Conservation (phyloP, 2,888 invertebrate genomes). For the Pantelozetes paolii region DNA sequence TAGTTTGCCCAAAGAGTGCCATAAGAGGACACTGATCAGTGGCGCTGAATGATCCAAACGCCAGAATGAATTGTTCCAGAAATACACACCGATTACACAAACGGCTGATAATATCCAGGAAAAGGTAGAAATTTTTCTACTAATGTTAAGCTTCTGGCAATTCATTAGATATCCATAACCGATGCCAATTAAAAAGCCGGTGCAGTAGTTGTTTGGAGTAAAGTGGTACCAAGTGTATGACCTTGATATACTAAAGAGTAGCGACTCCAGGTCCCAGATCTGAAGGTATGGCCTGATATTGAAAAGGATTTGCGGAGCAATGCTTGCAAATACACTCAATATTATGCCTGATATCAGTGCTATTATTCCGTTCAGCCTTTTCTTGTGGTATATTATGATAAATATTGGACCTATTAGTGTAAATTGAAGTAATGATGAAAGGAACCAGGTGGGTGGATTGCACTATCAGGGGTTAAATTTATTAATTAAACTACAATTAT, state of each 20-base stretch:
- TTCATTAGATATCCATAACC: background rate
- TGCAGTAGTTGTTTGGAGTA: background rate
- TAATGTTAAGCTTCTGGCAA: background rate
- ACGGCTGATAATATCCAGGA: conserved; percentile 4
- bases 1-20: background rate
- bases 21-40: background rate
- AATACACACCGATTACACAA: background rate
- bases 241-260: background rate
- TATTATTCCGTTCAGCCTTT: background rate
- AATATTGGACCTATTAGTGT: background rate
- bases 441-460: conserved; percentile 22
- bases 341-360: background rate
- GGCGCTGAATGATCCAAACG: background rate
- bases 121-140: background rate
- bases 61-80: conserved; percentile 21
- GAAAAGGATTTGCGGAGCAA: background rate
- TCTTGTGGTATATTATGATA: background rate
- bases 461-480: conserved; percentile 1
- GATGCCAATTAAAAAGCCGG: conserved; percentile 5
- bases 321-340: background rate
- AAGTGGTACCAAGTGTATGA: background rate
- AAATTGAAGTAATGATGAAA: conserved; percentile 8
- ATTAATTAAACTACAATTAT: background rate
- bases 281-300: background rate
- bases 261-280: background rate